phyloP scores from a whole-genome alignment of 2,797 vertebrate genomes.

The Periparus ater region DNA sequence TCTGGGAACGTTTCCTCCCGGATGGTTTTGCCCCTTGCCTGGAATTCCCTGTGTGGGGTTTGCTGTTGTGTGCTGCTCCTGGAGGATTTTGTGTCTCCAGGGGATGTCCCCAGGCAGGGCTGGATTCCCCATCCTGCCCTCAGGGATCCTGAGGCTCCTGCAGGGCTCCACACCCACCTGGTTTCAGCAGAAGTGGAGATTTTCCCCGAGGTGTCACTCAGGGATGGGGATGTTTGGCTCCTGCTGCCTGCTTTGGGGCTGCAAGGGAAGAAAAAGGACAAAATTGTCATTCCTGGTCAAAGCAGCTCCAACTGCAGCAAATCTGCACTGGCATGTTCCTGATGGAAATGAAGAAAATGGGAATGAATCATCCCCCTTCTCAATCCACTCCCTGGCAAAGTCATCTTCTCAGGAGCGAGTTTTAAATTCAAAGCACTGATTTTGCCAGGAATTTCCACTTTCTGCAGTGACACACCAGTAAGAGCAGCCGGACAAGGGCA shows the following conservation, averaged over 20 bases:
- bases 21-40: background rate
- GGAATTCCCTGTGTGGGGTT: background rate
- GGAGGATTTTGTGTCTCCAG: background rate
- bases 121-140: background rate
- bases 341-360: background rate
- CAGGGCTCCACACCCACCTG: background rate
- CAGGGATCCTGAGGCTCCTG: background rate
- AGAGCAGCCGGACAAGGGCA: background rate
- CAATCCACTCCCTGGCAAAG: background rate
- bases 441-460: background rate
- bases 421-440: background rate
- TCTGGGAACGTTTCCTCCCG: background rate
- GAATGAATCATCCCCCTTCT: background rate
- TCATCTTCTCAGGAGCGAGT: background rate
- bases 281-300: background rate
- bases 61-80: background rate
- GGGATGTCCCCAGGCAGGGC: background rate
- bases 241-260: conserved; percentile 8
- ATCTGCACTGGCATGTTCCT: background rate
- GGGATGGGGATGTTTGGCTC: background rate
- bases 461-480: background rate
- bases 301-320: background rate
- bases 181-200: background rate
- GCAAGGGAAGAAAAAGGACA: background rate
- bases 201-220: background rate